A percentile compares a stretch with the other conserved stretches of the same genome.
phyloP scores from a whole-genome alignment of 2,113 vertebrate genomes.

The Nibea albiflora region DNA sequence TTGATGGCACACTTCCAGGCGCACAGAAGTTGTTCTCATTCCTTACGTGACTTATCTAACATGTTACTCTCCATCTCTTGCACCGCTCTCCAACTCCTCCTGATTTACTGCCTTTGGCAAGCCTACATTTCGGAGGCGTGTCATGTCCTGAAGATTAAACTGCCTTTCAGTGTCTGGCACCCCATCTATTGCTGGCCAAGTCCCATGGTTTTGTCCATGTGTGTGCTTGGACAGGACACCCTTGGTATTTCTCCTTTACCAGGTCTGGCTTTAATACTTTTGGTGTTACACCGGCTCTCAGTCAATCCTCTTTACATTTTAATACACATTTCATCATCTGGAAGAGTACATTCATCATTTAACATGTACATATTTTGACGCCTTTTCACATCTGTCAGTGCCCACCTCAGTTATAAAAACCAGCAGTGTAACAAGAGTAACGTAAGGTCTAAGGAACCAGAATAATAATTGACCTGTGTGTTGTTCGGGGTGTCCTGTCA shows the following conservation, averaged over 20 bases:
- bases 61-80: slow-evolving; percentile 26
- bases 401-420: neutral
- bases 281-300: neutral
- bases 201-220: slow-evolving; percentile 28
- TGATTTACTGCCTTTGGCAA: slow-evolving; percentile 50
- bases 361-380: neutral
- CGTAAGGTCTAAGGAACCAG: neutral
- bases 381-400: neutral
- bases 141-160: slow-evolving; percentile 40
- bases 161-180: slow-evolving; percentile 40
- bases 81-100: slow-evolving; percentile 1
- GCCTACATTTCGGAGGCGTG: slow-evolving; percentile 30
- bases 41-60: slow-evolving; percentile 35
- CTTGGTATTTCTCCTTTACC: neutral
- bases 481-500: neutral
- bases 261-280: neutral
- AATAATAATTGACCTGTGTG: neutral
- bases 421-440: neutral
- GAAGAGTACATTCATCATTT: neutral
- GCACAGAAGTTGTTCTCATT: slow-evolving; percentile 26
- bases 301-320: neutral
- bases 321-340: neutral
- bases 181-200: slow-evolving; percentile 20
- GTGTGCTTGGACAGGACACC: slow-evolving; percentile 12
- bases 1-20: slow-evolving; percentile 50